Base-by-base conservation (phyloP, 2,888 invertebrate species). In the Hirtodrosophila confusa region DNA sequence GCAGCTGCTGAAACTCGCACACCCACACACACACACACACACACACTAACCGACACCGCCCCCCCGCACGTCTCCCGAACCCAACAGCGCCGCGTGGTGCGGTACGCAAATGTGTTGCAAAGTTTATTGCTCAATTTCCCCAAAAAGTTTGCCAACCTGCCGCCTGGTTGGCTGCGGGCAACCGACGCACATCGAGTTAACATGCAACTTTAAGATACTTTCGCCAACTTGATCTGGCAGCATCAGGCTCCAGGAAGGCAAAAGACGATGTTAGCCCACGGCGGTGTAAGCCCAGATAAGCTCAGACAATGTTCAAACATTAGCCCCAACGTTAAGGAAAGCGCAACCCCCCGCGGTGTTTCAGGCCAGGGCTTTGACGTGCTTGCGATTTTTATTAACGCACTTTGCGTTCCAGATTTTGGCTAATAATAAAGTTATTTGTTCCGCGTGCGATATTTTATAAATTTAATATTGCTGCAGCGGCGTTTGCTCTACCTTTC, bases 191-290 rank as follows among this genome's bases (percentile, higher is more conserved):
- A 70, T 66, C 69, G 75, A 75, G 83, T 82, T 82, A 82, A 85
- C 82, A 82, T 82, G 86, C 78, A 83, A 83, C 83, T 83, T 83
- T 75, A 69, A 71, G 80, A 73, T 78, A 80, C 86, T 80, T 82
- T 83, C 27, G 73, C 44, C 70, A 85, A 82, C 70, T 82, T 75
- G 65, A 85, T 79, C 68, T 63, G 64, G 50, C 60, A 69, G 31
- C 8, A 31, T 0, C 31, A n/a, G 12, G 17, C 48, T 9, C 9
- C 9, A 9, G 27, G 23, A 35, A 41, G 17, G 39, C 35, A 40
- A 39, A 29, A 44, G 57, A 54, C 47, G 48, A 48, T 62, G 58
- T 62, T 69, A 62, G 66, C 82, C 74, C 51, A 43, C 58, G 64
- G 83, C 65, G 65, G 44, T 70, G 80, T 70, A 69, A 75, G 57